Conservation (phyloP, 2,797 vertebrate species). For the Tauraco hartlaubi region DNA sequence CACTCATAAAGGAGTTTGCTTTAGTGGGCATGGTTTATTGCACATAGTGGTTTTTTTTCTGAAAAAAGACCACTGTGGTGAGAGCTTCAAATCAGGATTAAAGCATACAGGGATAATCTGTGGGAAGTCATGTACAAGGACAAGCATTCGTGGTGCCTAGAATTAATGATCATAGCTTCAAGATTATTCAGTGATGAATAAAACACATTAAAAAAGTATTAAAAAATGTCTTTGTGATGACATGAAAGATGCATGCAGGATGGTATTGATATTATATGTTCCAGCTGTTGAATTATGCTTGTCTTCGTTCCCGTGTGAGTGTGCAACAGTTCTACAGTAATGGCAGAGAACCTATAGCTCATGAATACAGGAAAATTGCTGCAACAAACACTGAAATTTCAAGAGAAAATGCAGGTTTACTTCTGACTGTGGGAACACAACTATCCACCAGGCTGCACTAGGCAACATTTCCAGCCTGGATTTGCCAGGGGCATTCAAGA, state of each 20-base stretch:
- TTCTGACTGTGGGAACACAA: neutral
- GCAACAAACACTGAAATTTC: neutral
- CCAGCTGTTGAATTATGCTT: neutral
- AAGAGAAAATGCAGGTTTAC: neutral
- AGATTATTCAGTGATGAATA: neutral
- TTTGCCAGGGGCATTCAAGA: neutral
- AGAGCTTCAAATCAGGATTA: slow-evolving; percentile 7
- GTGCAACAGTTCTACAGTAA: neutral
- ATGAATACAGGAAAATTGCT: neutral
- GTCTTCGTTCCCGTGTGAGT: neutral
- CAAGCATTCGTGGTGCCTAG: neutral
- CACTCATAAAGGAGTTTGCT: neutral
- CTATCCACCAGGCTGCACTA: neutral
- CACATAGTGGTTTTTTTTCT: neutral
- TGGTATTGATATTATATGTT: neutral
- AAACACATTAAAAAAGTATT: neutral
- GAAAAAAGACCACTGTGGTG: neutral
- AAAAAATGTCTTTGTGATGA: neutral
- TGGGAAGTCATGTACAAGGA: neutral
- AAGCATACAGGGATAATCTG: neutral
- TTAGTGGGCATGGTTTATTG: neutral
- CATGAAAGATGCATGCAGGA: neutral
- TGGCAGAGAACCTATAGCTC: neutral
- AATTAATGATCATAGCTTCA: slow-evolving; percentile 3
- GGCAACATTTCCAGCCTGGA: neutral